Evolutionary conservation across 2,888 invertebrate species (phyloP), one percentile per base, ranked within the genome.

Genomic region (Lycia hirtaria): DNA sequence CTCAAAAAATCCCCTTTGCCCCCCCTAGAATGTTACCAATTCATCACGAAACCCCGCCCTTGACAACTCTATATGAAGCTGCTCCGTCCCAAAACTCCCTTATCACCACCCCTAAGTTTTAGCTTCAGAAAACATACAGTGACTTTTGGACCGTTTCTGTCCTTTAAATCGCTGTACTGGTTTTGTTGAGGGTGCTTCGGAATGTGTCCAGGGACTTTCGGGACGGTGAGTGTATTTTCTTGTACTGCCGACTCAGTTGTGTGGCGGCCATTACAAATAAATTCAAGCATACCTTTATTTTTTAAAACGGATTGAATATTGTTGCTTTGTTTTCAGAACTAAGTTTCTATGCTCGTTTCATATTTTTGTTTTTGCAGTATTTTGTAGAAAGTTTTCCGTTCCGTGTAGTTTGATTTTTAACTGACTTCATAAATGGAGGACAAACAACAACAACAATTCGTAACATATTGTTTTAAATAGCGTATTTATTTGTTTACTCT

Each of bases 61-160:
- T 93, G 92, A 93, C 93, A 93, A 92, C 93, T 93, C 93, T 93
- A 93, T 93, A 93, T 84, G 92, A 84, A 84, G 81, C 81, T 71
- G 75, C 76, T 73, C 79, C 77, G 83, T 78, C 68, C 76, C 73
- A 60, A 78, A 85, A 82, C 74, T 85, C 77, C 78, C 78, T 62
- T 74, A 70, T 71, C 79, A 75, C 67, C 60, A 60, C 60, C 53
- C 64, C 69, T 64, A 72, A 68, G 64, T 67, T 37, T 24, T 9
- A 15, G 53, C 56, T 38, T 52, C 56, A 41, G 45, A 50, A 67
- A 59, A 33, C 28, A 60, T 41, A 38, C 62, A 62, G 32, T 10
- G 65, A 80, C 71, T 78, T 83, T 65, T 62, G 17, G 71, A 59
- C 73, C 79, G 63, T 28, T 40, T 33, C 50, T 43, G 73, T 75